Conservation (phyloP, 2,113 vertebrate genomes). For the Pedionomus torquatus region DNA sequence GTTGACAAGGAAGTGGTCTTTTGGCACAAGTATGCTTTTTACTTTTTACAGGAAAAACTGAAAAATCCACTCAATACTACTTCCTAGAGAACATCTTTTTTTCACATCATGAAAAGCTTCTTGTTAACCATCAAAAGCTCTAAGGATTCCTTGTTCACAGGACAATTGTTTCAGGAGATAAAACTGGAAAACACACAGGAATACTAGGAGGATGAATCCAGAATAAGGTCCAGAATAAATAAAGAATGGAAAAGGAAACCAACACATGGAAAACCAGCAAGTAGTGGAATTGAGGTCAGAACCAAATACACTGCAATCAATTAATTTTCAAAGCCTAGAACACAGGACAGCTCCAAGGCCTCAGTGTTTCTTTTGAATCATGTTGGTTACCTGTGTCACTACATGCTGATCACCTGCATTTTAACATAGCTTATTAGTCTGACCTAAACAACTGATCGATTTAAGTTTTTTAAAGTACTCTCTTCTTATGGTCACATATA, state of each 20-base stretch:
- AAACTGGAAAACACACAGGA: neutral
- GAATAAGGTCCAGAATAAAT: neutral
- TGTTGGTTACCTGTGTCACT: neutral
- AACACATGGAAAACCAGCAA: neutral
- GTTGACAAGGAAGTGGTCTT: neutral
- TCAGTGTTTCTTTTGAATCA: neutral
- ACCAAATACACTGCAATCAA: neutral
- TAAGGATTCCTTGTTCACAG: neutral
- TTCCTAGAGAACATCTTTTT: neutral
- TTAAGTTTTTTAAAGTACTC: neutral
- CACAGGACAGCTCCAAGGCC: neutral
- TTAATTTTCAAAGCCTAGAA: neutral
- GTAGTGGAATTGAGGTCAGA: neutral
- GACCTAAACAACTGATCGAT: rapidly evolving
- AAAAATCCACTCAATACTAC: neutral
- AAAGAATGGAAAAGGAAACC: neutral
- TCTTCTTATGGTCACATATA: neutral
- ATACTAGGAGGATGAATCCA: neutral
- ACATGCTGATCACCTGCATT: neutral
- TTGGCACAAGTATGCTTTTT: neutral
- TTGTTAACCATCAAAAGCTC: neutral
- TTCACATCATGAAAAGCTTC: neutral
- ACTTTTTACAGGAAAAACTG: neutral
- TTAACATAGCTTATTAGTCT: neutral
- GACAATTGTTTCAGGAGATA: neutral